Percentiles rank a stretch among this genome's conserved stretches.
Conservation (phyloP, 2,797 vertebrate species). For the Galagoides demidoff region DNA sequence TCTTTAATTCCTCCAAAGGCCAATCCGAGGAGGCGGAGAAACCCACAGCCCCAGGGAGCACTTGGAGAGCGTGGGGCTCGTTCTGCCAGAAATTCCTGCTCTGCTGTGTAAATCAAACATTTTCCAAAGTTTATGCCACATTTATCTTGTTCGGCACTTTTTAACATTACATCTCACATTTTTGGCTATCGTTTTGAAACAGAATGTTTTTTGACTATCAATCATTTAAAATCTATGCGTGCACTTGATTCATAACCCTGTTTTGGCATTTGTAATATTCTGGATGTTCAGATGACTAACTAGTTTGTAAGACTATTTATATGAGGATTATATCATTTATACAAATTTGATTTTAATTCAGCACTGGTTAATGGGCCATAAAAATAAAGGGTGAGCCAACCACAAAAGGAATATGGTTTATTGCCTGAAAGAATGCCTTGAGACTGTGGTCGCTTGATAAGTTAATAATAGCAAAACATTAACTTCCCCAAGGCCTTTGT, state of each 20-base stretch:
- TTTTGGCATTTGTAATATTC: background rate
- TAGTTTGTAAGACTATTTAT: constrained; percentile 65
- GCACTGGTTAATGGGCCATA: constrained; percentile 79
- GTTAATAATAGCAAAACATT: constrained; percentile 84
- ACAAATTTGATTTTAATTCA: constrained; percentile 80
- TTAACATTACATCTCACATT: background rate
- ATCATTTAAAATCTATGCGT: background rate
- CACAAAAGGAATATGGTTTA: constrained; percentile 80
- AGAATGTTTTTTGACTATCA: background rate
- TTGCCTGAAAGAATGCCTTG: constrained; percentile 81
- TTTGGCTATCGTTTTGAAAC: background rate
- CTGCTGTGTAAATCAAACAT: background rate
- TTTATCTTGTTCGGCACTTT: background rate
- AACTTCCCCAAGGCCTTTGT: constrained; percentile 85
- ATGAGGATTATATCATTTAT: constrained; percentile 61
- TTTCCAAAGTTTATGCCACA: background rate
- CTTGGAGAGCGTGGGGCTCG: background rate
- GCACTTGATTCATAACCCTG: constrained; percentile 25
- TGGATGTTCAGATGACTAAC: constrained; percentile 70
- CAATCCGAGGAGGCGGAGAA: background rate
- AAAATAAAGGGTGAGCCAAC: constrained; percentile 81
- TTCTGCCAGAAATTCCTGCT: background rate
- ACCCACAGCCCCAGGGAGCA: no score
- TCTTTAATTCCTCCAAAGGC: background rate
- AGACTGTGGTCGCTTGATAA: constrained; percentile 78